Percentiles rank a stretch among this genome's conserved stretches.
These are phyloP conservation scores for Sinocyclocheilus grahami DNA, from an alignment of 2,113 vertebrate species.

Conservation along the genomic window DNA sequence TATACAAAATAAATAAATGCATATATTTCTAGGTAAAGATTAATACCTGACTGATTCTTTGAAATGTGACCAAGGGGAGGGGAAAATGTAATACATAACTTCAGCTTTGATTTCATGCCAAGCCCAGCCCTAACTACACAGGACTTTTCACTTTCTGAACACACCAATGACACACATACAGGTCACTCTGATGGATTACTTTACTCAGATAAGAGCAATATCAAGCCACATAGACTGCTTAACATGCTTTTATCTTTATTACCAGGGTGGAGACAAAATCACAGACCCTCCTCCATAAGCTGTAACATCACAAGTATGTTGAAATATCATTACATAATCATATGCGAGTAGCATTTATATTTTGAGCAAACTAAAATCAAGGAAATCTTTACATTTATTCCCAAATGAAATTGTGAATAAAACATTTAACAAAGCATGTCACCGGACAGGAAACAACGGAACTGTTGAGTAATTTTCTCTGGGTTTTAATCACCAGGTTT, in stretches of 20 bases:
- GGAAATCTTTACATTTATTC: neutral
- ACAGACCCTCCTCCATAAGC: slow-evolving; percentile 40
- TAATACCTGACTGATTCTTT: slow-evolving; percentile 6
- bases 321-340: slow-evolving; percentile 45
- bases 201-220: slow-evolving; percentile 51
- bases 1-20: neutral
- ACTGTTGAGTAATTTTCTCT: neutral
- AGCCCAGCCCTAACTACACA: neutral
- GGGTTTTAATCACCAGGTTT: slow-evolving; percentile 30
- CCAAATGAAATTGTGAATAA: neutral
- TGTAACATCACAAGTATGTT: slow-evolving; percentile 26
- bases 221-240: slow-evolving; percentile 49
- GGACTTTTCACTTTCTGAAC: neutral
- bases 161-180: slow-evolving; percentile 36
- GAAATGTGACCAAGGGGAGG: neutral
- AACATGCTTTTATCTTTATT: slow-evolving; percentile 63
- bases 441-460: neutral
- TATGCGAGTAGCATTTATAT: neutral
- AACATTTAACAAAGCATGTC: neutral
- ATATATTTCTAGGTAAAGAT: neutral
- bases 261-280: slow-evolving; percentile 45
- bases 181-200: slow-evolving; percentile 54
- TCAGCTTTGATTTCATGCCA: neutral
- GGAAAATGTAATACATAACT: slow-evolving; percentile 8
- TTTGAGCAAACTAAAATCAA: neutral